These are phyloP conservation scores for Stegodyphus dumicola DNA, from an alignment of 1,140 invertebrate species.

Conservation along the genomic window DNA sequence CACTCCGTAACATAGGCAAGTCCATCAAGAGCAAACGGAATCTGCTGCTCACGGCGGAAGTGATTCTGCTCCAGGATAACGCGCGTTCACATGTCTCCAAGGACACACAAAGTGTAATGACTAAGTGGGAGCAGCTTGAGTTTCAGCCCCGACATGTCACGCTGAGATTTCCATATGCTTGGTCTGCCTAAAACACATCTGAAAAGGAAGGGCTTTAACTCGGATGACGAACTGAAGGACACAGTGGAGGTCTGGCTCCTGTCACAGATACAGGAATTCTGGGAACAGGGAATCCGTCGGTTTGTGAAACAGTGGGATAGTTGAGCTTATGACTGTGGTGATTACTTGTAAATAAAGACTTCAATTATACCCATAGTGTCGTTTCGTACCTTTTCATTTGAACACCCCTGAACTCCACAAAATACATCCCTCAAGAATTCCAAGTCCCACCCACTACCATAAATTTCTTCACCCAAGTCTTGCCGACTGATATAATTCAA, in stretches of 20 bases:
- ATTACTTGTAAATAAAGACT: constrained; percentile 27
- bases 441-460: no score
- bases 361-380: constrained; percentile 3
- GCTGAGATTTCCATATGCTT: constrained; percentile 51
- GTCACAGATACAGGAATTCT: constrained; percentile 10
- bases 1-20: constrained; percentile 1
- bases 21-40: constrained; percentile 29
- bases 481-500: no score
- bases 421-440: no score
- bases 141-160: constrained; percentile 44
- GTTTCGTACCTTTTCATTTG: constrained; percentile 28
- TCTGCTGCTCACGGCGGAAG: constrained; percentile 10
- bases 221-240: constrained; percentile 12
- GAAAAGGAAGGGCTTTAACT: constrained; percentile 7
- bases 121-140: constrained; percentile 35
- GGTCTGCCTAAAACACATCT: constrained; percentile 38
- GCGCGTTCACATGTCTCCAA: constrained; percentile 17
- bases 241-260: not conserved
- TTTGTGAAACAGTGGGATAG: constrained; percentile 13
- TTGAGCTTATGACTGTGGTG: constrained; percentile 3
- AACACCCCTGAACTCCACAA: no score
- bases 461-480: no score
- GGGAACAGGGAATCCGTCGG: constrained; percentile 8
- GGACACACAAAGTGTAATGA: not conserved
- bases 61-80: constrained; percentile 41